These are phyloP conservation scores for Crypturellus tataupa DNA, from an alignment of 2,797 vertebrate species.

Conservation along the genomic window DNA sequence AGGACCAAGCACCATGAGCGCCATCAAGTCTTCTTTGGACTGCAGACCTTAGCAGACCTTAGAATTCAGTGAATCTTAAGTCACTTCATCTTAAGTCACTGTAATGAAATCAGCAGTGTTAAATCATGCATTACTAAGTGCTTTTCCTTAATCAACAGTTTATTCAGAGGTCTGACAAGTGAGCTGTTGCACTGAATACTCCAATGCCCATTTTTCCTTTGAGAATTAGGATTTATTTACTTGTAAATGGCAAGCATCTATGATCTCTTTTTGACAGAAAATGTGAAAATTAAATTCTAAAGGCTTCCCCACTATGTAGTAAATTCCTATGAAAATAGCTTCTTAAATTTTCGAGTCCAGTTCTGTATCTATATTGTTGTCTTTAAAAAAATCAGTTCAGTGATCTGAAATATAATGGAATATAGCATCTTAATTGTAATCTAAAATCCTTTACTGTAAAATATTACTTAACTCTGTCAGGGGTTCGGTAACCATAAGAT, in stretches of 20 bases:
- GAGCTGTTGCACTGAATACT: slow-evolving; percentile 33
- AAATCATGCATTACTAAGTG: slow-evolving; percentile 28
- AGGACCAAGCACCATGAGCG: neutral
- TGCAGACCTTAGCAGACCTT: neutral
- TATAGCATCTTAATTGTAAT: neutral
- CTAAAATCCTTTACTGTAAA: neutral
- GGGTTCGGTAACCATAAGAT: neutral
- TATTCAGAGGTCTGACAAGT: slow-evolving; percentile 36
- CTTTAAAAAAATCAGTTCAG: neutral
- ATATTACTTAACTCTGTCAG: slow-evolving; percentile 2
- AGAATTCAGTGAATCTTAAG: neutral
- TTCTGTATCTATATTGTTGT: neutral
- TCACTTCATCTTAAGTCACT: slow-evolving; percentile 21
- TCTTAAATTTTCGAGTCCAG: slow-evolving; percentile 14
- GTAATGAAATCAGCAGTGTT: slow-evolving; percentile 53
- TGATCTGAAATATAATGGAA: slow-evolving; percentile 23
- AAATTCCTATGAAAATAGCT: neutral
- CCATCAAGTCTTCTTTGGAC: neutral
- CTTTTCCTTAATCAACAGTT: slow-evolving; percentile 61
- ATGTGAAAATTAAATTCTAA: slow-evolving; percentile 25
- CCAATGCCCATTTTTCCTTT: slow-evolving; percentile 16
- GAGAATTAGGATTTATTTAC: slow-evolving; percentile 61
- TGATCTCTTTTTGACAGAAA: slow-evolving; percentile 10
- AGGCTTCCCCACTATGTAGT: neutral
- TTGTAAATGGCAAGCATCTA: slow-evolving; percentile 2